Evolutionary conservation across 2,888 invertebrate genomes (phyloP), one percentile per base, ranked within the genome.

Genomic region (Ethmia dodecea): DNA sequence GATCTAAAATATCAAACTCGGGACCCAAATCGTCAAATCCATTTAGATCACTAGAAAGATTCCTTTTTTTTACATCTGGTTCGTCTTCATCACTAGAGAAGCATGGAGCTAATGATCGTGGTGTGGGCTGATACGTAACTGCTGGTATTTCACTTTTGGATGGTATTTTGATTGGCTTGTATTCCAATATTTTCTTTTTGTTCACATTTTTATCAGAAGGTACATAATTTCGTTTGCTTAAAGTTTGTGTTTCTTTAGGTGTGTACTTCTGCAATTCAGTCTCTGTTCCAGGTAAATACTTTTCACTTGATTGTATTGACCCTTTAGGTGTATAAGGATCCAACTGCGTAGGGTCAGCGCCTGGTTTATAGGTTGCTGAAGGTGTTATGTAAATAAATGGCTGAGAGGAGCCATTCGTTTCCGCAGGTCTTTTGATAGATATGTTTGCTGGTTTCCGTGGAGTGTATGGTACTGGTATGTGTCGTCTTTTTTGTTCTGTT

Each of bases 51-150:
- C 45, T 62, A 31, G 79, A 69, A 31, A 74, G 27, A 54, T 80
- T 86, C 15, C 40, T 53, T 60, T 79, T 86, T 41, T 86, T 86
- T 11, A 36, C 35, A 8, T 63, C 59, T 37, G 84, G 78, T 51
- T 84, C 86, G 28, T 86, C 84, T 52, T 86, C 87, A 61, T 87
- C 87, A 67, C 86, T 86, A 20, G 86, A 87, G 54, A 86, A 86
- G 47, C 80, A 81, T 35, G 86, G 84, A 28, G 73, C 81, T 34
- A 78, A 60, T 9, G 76, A 66, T 29, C 75, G 61, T 13, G 86
- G 86, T 13, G 87, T 87, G 5, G 87, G 87, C 48, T 83, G 76
- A 43, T 87, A 87, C 28, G 76, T 76, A 13, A 78, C 69, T 35
- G 58, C 47, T 10, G 72, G 52, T 3, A 45, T 48, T 49, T 71